phyloP scores from a whole-genome alignment of 1,140 invertebrate species.

The Panagrolaimus sp. region DNA sequence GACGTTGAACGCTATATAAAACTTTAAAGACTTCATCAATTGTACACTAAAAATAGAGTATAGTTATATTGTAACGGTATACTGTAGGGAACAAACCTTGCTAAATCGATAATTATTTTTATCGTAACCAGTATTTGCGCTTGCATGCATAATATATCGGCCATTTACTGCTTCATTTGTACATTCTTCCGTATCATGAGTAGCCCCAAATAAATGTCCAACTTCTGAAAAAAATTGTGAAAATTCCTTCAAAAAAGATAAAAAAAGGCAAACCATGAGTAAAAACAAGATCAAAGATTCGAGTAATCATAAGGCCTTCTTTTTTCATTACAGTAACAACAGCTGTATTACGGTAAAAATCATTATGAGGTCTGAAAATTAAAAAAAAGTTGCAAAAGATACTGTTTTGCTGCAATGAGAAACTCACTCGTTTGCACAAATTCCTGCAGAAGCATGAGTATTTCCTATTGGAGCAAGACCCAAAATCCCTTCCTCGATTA shows the following conservation, averaged over 20 bases:
- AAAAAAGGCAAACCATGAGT: too few relatives aligned
- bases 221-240: too few relatives aligned
- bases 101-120: slow-evolving; percentile 43
- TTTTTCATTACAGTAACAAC: slow-evolving; percentile 30
- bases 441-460: slow-evolving; percentile 6
- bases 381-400: slow-evolving; percentile 14
- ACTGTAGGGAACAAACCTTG: too few relatives aligned
- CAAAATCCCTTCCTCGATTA: slow-evolving; percentile 30
- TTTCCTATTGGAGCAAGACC: slow-evolving; percentile 32
- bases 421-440: slow-evolving; percentile 24
- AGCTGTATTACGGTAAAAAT: slow-evolving; percentile 1
- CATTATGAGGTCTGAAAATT: neutral
- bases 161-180: slow-evolving; percentile 28
- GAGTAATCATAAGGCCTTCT: slow-evolving; percentile 41
- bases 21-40: slow-evolving; percentile 10
- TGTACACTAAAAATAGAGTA: slow-evolving; percentile 39
- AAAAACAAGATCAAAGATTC: slow-evolving; percentile 41
- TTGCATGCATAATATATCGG: slow-evolving; percentile 44
- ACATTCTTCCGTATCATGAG: slow-evolving; percentile 34
- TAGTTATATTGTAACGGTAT: too few relatives aligned
- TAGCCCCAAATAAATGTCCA: slow-evolving; percentile 34
- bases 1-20: slow-evolving; percentile 26
- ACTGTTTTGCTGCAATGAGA: too few relatives aligned
- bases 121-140: slow-evolving; percentile 37
- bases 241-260: too few relatives aligned